Evolutionary conservation across 2,888 invertebrate genomes (phyloP), one percentile per base, ranked within the genome.

Genomic region (Zygogramma bicolorata): DNA sequence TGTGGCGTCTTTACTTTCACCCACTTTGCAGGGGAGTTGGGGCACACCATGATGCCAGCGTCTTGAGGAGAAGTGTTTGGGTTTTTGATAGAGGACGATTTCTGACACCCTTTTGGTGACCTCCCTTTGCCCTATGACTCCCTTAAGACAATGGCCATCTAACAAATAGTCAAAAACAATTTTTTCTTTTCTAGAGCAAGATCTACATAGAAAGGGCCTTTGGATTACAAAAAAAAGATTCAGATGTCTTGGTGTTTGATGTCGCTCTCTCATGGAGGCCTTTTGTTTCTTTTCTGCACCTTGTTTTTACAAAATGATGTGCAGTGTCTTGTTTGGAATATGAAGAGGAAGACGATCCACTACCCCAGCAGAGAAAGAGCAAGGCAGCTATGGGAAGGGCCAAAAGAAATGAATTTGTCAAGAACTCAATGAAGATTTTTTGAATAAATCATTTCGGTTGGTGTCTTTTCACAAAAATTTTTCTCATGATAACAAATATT

Each of bases 191-290:
- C 53, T 18, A 53, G 53, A 53, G 18, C 53, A 53, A 53, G 20
- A 18, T 15, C 20, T 4, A 15, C 10, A 53, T 53, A 53, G 53
- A 53, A 53, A 53, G 53, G 20, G 53, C 53, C 10, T 53, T 53
- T 53, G 53, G 53, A 2, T 18, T 53, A 53, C 20, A 18, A 53
- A 53, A 53, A 53, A 53, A 53, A 53, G 53, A 53, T 53, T 53
- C 53, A 53, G 53, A 53, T 53, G 53, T 53, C 53, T 53, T 53
- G 53, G 53, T 7, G 53, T 53, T 53, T 3, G 53, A 53, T 53
- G 53, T 53, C 4, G 18, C 18, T 53, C 20, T 20, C 22, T 7
- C 53, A 20, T 53, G 53, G 53, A 53, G 53, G 53, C 53, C 53
- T 53, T 4, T 53, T 53, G 20, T 53, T 53, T 15, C 53, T 18